Base-by-base conservation (phyloP, 64 coral and sea anemone genomes). In the Cladopsammia gracilis region DNA sequence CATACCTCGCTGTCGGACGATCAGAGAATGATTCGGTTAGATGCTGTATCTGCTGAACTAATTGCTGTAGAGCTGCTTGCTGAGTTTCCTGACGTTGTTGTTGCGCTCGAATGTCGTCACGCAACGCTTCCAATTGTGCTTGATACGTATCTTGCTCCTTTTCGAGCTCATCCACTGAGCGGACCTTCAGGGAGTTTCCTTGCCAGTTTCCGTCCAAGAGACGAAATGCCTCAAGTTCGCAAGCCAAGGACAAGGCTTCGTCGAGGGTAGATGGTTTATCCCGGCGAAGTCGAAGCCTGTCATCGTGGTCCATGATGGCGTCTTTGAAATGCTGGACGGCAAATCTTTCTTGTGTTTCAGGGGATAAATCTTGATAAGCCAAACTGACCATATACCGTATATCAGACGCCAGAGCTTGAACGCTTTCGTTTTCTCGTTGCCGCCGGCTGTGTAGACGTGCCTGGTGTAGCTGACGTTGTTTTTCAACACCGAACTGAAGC, bases 401-500 rank as follows among this genome's bases (percentile, higher is more conserved):
- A 73, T 87, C 88, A 26, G 54, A n/a, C 42, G 88, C 88, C 56
- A 91, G 64, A 46, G 58, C 76, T 83, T 87, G 61, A 82, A 82
- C 19, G 50, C 82, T 87, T 70, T 95, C 64, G 51, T 79, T 71
- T 60, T 89, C 57, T 7, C 62, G 58, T 19, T 85, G 93, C 42
- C 58, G 22, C 19, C 70, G 77, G 58, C 60, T 94, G 16, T 83
- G 78, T 12, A 94, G 24, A n/a, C 78, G 25, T 18, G 78, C 93
- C 75, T 89, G 93, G 52, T 94, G 86, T 85, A 94, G 67, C 43
- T 94, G 67, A 0, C 15, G 26, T 65, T 94, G 86, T 75, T 82
- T 94, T 48, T 89, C 86, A 24, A 85, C 87, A 44, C 75, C 84
- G 70, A 88, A 93, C 54, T 48, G 64, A 53, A 20, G 58, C 77